Evolutionary conservation across 2,888 invertebrate species (phyloP).

Genomic region (Mythimna vitellina): DNA sequence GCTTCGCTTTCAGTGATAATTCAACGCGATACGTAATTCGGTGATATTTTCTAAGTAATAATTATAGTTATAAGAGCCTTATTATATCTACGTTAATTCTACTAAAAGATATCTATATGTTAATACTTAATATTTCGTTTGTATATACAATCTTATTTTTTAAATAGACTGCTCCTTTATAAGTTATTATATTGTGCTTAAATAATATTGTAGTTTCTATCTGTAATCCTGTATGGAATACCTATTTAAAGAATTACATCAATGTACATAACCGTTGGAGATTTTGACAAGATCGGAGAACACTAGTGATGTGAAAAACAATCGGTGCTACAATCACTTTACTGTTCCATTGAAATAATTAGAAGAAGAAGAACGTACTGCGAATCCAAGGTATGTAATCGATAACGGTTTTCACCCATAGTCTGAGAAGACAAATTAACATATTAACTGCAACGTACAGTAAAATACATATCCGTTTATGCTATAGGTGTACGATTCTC

Average conservation of each 20-base stretch:
- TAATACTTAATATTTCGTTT: slow-evolving; percentile 79
- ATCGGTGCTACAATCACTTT: background rate
- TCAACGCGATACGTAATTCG: slow-evolving; percentile 88
- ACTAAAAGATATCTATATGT: slow-evolving; percentile 71
- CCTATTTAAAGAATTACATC: background rate
- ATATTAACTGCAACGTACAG: background rate
- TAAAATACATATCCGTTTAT: slow-evolving; percentile 35
- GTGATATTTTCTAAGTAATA: slow-evolving; percentile 85
- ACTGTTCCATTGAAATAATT: too few relatives aligned
- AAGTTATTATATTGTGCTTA: slow-evolving; percentile 79
- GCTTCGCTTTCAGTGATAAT: slow-evolving; percentile 80
- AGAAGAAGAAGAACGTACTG: too few relatives aligned
- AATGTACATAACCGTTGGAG: background rate
- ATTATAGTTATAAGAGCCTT: slow-evolving; percentile 83
- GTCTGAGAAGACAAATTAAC: background rate
- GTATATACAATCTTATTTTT: slow-evolving; percentile 78
- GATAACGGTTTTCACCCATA: background rate
- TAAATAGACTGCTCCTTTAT: slow-evolving; percentile 78
- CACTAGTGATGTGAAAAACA: background rate
- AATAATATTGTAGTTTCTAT: slow-evolving; percentile 56
- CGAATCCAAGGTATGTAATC: too few relatives aligned
- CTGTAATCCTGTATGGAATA: background rate
- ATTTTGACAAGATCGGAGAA: background rate
- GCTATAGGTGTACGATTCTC: slow-evolving; percentile 56
- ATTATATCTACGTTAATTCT: slow-evolving; percentile 74